A percentile compares a stretch with the other conserved stretches of the same genome.
Conservation (phyloP, 2,888 invertebrate species). For the Sphinx pinastri region DNA sequence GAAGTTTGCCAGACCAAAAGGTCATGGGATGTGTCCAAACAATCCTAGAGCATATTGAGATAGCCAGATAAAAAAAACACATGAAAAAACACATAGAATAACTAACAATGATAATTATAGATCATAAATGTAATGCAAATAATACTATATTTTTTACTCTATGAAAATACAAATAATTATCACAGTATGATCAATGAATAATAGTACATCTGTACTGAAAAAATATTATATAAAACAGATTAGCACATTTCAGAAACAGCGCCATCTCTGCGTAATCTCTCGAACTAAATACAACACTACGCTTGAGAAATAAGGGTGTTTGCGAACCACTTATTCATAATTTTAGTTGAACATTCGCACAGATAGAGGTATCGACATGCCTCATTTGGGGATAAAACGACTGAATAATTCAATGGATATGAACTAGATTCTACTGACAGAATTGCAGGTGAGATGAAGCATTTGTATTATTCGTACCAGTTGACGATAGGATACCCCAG, state of each 20-base stretch:
- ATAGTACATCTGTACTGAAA: background rate
- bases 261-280: constrained; percentile 40
- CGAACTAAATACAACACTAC: constrained; percentile 40
- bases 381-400: constrained; percentile 36
- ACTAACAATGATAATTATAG: background rate
- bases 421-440: constrained; percentile 5
- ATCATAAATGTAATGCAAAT: background rate
- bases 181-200: too few species aligned
- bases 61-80: background rate
- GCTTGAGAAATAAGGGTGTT: constrained; percentile 37
- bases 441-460: background rate
- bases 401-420: constrained; percentile 34
- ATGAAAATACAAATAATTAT: too few species aligned
- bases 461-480: background rate
- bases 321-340: constrained; percentile 36
- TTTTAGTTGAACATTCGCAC: constrained; percentile 57
- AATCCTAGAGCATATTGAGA: background rate
- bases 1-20: constrained; percentile 5
- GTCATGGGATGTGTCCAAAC: background rate
- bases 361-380: constrained; percentile 64
- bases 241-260: constrained; percentile 32
- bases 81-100: background rate
- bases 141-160: too few species aligned
- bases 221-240: background rate
- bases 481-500: too few species aligned